phyloP scores from a whole-genome alignment of 2,797 vertebrate species.

The Platyrinchus mystaceus region DNA sequence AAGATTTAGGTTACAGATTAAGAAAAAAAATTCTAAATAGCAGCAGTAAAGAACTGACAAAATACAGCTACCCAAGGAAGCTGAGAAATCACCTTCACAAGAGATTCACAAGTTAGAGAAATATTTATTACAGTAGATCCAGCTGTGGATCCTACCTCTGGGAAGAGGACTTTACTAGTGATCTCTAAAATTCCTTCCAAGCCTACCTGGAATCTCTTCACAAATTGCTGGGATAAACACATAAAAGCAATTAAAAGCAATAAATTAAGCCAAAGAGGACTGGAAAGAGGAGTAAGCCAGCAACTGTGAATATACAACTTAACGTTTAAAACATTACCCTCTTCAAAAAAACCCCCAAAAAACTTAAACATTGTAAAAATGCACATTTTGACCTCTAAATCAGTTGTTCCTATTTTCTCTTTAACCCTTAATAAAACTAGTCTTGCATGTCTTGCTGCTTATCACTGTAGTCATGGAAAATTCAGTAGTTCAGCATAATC shows the following conservation, averaged over 20 bases:
- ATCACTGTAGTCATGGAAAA: background rate
- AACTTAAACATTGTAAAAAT: background rate
- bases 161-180: background rate
- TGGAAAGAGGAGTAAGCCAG: background rate
- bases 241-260: background rate
- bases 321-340: background rate
- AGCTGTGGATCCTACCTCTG: background rate
- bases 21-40: background rate
- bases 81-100: background rate
- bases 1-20: background rate
- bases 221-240: background rate
- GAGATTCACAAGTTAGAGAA: background rate
- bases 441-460: background rate
- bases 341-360: rapidly evolving
- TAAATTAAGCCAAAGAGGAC: background rate
- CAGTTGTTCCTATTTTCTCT: background rate
- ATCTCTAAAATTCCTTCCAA: background rate
- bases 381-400: background rate
- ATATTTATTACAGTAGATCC: background rate
- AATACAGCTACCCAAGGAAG: background rate
- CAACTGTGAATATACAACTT: background rate
- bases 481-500: background rate
- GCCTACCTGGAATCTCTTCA: background rate
- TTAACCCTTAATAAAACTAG: background rate
- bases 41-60: background rate